Evolutionary conservation across 2,888 invertebrate genomes (phyloP), one percentile per base, ranked within the genome.

Genomic region (Parnassius mnemosyne): DNA sequence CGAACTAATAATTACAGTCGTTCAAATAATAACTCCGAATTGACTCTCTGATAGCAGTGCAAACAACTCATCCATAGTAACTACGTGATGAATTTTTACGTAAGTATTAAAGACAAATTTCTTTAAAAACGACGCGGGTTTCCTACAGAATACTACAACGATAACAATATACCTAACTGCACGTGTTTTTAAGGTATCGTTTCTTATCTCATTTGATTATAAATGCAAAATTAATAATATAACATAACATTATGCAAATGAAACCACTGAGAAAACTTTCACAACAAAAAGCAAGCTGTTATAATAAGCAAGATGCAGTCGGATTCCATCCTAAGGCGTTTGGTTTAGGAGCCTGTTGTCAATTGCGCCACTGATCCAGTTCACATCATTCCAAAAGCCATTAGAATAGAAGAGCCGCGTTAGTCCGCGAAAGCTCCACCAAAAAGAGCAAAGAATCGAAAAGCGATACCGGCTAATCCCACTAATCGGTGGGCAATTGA

Each of bases 401-500:
- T 83, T 78, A 81, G 76, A 76, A 66, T 71, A 70, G 73, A 68
- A 71, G 70, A 66, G 69, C 66, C 69, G 80, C 81, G 82, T 78
- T 83, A 84, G 83, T 80, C 84, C 83, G 82, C 82, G 80, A 83
- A 83, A 83, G 77, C 84, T 78, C 77, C 85, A 81, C 79, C 83
- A 89, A 89, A 89, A 84, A 78, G 81, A 88, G 83, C 85, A 89
- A 89, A 90, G 85, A 84, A 87, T 89, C 89, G 88, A 79, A 87
- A 89, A 89, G 87, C 89, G 85, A 90, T 88, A 87, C 80, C 74
- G 84, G 77, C 86, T 92, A 92, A 92, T 92, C 91, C 90, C 83
- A 89, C 88, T 92, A 92, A 92, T 92, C 92, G 92, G 80, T 72
- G 82, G 77, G 85, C 92, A 92, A 92, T 92, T 92, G 92, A 92